Conservation (phyloP, 2,888 invertebrate species). For the Leucoma salicis region DNA sequence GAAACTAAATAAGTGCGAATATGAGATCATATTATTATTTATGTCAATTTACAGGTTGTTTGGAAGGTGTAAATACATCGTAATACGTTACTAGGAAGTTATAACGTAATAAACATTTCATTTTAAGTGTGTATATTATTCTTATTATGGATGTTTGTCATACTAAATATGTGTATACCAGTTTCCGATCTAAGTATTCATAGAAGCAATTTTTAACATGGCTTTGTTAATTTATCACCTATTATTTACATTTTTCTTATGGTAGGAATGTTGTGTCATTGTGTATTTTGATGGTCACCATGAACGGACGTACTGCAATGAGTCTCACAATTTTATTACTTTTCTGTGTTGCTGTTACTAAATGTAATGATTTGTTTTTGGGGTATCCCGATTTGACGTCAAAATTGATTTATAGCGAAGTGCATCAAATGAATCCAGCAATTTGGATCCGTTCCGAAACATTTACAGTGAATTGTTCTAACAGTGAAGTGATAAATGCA, state of each 20-base stretch:
- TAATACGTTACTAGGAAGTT: constrained; percentile 17
- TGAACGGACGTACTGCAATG: constrained; percentile 15
- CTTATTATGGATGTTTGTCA: background rate
- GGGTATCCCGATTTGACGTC: constrained; percentile 59
- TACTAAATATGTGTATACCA: constrained; percentile 3
- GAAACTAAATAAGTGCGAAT: constrained; percentile 15
- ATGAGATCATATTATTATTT: constrained; percentile 13
- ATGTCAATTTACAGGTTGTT: constrained; percentile 16
- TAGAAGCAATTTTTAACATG: constrained; percentile 5
- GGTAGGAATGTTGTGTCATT: constrained; percentile 1
- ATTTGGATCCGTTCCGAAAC: constrained; percentile 57
- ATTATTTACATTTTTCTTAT: constrained; percentile 3
- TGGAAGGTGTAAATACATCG: constrained; percentile 14
- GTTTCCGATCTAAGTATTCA: constrained; percentile 14
- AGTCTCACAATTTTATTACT: constrained; percentile 5
- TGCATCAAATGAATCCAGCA: constrained; percentile 64
- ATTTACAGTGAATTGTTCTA: constrained; percentile 55
- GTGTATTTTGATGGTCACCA: background rate
- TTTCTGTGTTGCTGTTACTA: constrained; percentile 2
- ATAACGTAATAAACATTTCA: background rate
- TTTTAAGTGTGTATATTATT: background rate
- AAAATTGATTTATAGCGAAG: constrained; percentile 59
- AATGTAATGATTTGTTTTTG: constrained; percentile 32
- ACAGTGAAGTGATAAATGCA: constrained; percentile 59
- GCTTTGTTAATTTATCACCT: background rate